phyloP scores from a whole-genome alignment of 2,113 vertebrate species.

The Scopus umbretta region DNA sequence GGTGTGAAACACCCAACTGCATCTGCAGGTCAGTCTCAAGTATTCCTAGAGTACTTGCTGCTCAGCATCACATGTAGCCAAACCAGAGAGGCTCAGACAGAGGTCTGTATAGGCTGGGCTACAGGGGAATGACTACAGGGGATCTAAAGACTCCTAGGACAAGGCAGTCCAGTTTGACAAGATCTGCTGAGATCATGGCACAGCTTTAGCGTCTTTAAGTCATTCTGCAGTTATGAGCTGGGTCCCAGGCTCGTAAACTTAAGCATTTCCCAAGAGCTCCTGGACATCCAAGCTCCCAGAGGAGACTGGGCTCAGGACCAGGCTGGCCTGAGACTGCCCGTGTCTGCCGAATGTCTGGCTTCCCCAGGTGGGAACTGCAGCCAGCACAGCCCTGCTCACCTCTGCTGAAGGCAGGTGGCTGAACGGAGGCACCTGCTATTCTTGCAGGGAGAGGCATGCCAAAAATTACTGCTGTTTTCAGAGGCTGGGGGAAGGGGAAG shows the following conservation, averaged over 20 bases:
- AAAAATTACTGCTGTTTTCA: neutral
- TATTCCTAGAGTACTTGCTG: neutral
- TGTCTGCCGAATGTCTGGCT: fast-evolving
- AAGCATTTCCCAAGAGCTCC: neutral
- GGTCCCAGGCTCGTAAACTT: neutral
- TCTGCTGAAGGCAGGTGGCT: neutral
- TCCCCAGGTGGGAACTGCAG: neutral
- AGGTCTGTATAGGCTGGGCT: neutral
- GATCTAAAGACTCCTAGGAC: neutral
- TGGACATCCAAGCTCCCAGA: neutral
- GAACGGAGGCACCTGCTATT: neutral
- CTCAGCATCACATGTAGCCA: neutral
- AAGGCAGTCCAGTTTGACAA: neutral
- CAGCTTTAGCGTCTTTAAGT: neutral
- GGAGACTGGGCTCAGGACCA: neutral
- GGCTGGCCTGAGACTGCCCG: fast-evolving
- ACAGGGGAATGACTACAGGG: too few species aligned
- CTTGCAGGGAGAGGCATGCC: neutral
- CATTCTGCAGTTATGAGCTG: neutral
- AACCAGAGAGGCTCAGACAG: neutral
- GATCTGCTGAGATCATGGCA: neutral
- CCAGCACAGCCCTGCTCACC: fast-evolving
- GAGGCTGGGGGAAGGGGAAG: neutral
- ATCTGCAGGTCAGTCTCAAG: neutral
- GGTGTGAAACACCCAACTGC: neutral